Conservation (phyloP, 2,888 invertebrate species). For the Ichneumoninae sp. region DNA sequence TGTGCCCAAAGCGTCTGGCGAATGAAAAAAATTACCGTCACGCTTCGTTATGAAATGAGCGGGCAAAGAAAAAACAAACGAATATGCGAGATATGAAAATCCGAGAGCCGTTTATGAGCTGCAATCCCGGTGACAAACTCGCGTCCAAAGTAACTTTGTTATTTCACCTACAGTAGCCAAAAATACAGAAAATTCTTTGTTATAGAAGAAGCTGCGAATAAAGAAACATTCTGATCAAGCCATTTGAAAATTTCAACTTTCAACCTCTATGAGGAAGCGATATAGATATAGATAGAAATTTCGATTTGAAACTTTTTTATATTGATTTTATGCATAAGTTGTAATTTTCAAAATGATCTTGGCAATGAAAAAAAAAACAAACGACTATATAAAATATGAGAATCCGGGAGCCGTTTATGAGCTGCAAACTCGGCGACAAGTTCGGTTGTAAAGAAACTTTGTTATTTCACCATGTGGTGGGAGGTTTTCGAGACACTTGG, state of each 20-base stretch:
- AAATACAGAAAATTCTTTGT: no score
- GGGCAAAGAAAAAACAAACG: neutral
- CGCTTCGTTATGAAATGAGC: neutral
- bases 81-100: neutral
- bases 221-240: no score
- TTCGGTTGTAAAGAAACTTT: conserved; percentile 7
- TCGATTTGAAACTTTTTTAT: no score
- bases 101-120: conserved; percentile 11
- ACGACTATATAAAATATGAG: neutral
- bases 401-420: conserved; percentile 7
- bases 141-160: conserved; percentile 18
- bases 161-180: neutral
- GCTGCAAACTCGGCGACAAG: conserved; percentile 24
- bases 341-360: no score
- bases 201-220: no score
- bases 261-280: no score
- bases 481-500: neutral
- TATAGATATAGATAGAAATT: no score
- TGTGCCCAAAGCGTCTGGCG: neutral
- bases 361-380: neutral
- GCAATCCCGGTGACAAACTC: conserved; percentile 22
- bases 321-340: no score
- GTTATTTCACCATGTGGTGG: neutral
- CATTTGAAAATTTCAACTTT: no score
- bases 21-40: neutral